Percentiles rank a stretch among this genome's conserved stretches.
phyloP scores from a whole-genome alignment of 2,888 invertebrate species.

The Oscheius sp. region DNA sequence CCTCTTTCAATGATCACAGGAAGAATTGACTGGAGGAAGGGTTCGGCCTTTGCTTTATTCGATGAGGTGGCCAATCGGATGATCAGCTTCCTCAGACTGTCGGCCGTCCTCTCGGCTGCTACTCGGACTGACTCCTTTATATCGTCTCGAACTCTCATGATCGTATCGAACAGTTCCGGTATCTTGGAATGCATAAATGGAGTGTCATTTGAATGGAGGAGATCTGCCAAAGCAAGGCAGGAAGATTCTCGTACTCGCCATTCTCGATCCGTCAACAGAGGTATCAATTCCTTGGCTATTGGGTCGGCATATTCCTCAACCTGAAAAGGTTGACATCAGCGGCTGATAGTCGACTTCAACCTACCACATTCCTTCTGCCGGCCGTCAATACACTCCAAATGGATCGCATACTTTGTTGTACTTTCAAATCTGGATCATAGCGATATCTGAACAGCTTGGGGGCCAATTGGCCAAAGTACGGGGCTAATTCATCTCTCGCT shows the following conservation, averaged over 20 bases:
- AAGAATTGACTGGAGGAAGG: constrained; percentile 46
- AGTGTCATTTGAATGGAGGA: constrained; percentile 79
- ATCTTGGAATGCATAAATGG: constrained; percentile 75
- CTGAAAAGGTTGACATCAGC: constrained; percentile 75
- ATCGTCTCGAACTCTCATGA: constrained; percentile 93
- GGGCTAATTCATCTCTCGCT: constrained; percentile 86
- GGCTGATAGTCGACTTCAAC: constrained; percentile 33
- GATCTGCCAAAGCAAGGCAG: constrained; percentile 87
- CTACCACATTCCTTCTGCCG: constrained; percentile 85
- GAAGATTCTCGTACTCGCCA: constrained; percentile 91
- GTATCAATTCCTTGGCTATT: constrained; percentile 84
- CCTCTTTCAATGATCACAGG: constrained; percentile 59
- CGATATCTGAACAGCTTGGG: constrained; percentile 85
- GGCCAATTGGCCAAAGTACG: constrained; percentile 86
- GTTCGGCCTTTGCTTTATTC: constrained; percentile 47
- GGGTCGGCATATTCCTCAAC: constrained; percentile 85
- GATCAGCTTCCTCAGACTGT: constrained; percentile 74
- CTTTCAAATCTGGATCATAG: constrained; percentile 91
- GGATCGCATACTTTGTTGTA: constrained; percentile 91
- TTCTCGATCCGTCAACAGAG: constrained; percentile 85
- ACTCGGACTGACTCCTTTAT: constrained; percentile 80
- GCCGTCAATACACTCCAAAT: constrained; percentile 92
- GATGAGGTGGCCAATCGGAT: constrained; percentile 44
- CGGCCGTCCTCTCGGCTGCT: constrained; percentile 75
- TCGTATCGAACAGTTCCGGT: constrained; percentile 83